Percentiles rank a stretch among this genome's conserved stretches.
phyloP scores from a whole-genome alignment of 2,797 vertebrate genomes.

The Diplodus puntazzo region DNA sequence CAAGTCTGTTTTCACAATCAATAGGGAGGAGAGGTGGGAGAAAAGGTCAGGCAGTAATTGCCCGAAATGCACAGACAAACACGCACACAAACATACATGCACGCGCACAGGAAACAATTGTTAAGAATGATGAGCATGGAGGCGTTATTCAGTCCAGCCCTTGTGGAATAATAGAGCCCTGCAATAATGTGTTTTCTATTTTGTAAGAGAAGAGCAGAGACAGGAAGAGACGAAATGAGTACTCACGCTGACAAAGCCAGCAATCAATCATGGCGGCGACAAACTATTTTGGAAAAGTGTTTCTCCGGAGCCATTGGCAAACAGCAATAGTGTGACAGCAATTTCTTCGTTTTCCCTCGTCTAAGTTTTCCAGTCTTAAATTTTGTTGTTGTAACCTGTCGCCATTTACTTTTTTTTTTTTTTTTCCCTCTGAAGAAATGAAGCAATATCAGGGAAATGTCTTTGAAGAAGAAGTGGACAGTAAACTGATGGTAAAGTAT shows the following conservation, averaged over 20 bases:
- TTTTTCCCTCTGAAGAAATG: slow-evolving; percentile 7
- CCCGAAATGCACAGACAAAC: slow-evolving; percentile 39
- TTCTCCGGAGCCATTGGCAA: slow-evolving; percentile 3
- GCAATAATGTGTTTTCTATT: slow-evolving; percentile 58
- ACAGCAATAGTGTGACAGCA: slow-evolving; percentile 12
- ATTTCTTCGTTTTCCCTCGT: background rate
- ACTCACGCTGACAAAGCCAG: slow-evolving; percentile 33
- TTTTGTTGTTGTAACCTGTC: slow-evolving; percentile 16
- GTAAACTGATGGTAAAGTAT: background rate
- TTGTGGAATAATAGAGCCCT: slow-evolving; percentile 66
- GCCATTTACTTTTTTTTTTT: background rate
- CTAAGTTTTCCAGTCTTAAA: slow-evolving; percentile 7
- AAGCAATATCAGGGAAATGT: background rate
- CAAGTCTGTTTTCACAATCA: slow-evolving; percentile 71
- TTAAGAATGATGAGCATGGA: slow-evolving; percentile 67
- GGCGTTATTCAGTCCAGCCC: slow-evolving; percentile 66
- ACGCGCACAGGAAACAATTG: slow-evolving; percentile 66
- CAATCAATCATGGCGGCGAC: slow-evolving; percentile 25
- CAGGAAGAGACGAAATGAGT: slow-evolving; percentile 59
- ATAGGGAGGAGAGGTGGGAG: slow-evolving; percentile 54
- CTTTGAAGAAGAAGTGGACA: background rate
- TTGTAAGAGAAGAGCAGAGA: slow-evolving; percentile 61
- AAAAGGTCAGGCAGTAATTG: slow-evolving; percentile 73
- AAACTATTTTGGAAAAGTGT: slow-evolving; percentile 31
- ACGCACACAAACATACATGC: background rate